Percentiles rank a stretch among this genome's conserved stretches.
Evolutionary conservation across 2,797 vertebrate genomes (phyloP).

Genomic region (Channa striata): DNA sequence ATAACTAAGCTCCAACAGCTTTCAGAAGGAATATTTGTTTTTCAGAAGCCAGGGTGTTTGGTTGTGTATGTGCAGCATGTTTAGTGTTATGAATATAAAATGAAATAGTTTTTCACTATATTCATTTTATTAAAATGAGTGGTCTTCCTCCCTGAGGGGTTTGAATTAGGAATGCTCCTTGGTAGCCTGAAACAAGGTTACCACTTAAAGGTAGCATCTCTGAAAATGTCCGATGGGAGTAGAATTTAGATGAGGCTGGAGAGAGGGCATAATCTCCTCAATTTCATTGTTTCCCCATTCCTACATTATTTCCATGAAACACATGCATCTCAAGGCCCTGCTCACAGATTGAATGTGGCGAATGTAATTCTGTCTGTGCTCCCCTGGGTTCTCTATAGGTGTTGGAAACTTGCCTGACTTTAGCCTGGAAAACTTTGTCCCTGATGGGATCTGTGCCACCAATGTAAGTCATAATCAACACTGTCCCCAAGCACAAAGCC

Average conservation of each 20-base stretch:
- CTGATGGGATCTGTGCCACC: constrained; percentile 66
- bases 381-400: constrained; percentile 60
- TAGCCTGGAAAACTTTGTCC: constrained; percentile 54
- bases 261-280: constrained; percentile 65
- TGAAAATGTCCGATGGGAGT: constrained; percentile 61
- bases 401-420: constrained; percentile 71
- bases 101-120: constrained; percentile 25
- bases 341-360: constrained; percentile 63
- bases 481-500: constrained; percentile 16
- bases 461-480: constrained; percentile 70
- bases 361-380: constrained; percentile 68
- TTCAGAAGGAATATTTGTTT: constrained; percentile 28
- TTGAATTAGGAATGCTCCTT: constrained; percentile 55
- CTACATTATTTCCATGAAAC: constrained; percentile 70
- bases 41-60: constrained; percentile 6
- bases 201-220: constrained; percentile 69
- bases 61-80: constrained; percentile 24
- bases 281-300: constrained; percentile 74
- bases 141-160: constrained; percentile 38
- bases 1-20: constrained; percentile 3
- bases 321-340: constrained; percentile 48
- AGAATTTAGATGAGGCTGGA: constrained; percentile 70
- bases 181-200: constrained; percentile 57
- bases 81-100: constrained; percentile 56
- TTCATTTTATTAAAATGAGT: constrained; percentile 53